Evolutionary conservation across 2,888 invertebrate species (phyloP).

Genomic region (Plemyria rubiginata): DNA sequence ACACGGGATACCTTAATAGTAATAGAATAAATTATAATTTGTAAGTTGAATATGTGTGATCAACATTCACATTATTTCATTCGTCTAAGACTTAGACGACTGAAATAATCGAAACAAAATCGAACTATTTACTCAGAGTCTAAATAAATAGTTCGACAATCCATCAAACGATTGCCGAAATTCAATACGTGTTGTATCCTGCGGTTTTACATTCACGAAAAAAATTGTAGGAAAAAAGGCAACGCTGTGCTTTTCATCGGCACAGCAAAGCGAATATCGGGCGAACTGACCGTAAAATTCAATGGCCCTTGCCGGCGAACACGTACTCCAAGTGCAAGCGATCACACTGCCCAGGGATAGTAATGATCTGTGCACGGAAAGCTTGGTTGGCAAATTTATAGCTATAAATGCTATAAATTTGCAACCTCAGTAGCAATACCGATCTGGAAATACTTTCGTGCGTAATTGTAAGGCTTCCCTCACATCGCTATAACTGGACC

Average conservation of each 20-base stretch:
- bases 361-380: neutral
- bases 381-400: too few species aligned
- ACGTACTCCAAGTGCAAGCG: conserved; percentile 42
- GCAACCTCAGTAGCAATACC: too few species aligned
- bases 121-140: too few species aligned
- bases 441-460: too few species aligned
- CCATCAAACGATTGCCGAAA: conserved; percentile 5
- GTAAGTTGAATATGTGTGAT: too few species aligned
- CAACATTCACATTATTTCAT: neutral
- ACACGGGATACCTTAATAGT: too few species aligned
- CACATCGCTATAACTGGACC: too few species aligned
- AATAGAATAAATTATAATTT: too few species aligned
- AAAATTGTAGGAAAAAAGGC: conserved; percentile 46
- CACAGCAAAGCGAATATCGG: conserved; percentile 54
- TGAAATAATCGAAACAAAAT: too few species aligned
- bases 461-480: too few species aligned
- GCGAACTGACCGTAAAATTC: conserved; percentile 66
- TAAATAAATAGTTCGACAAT: conserved; percentile 6
- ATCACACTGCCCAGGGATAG: conserved; percentile 16
- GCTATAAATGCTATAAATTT: neutral
- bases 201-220: conserved; percentile 30
- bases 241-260: conserved; percentile 50
- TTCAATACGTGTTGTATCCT: conserved; percentile 16
- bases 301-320: conserved; percentile 51
- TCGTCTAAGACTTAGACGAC: too few species aligned